A percentile compares a stretch with the other conserved stretches of the same genome.
Evolutionary conservation across 2,797 vertebrate species (phyloP).

Genomic region (Esox lucius): DNA sequence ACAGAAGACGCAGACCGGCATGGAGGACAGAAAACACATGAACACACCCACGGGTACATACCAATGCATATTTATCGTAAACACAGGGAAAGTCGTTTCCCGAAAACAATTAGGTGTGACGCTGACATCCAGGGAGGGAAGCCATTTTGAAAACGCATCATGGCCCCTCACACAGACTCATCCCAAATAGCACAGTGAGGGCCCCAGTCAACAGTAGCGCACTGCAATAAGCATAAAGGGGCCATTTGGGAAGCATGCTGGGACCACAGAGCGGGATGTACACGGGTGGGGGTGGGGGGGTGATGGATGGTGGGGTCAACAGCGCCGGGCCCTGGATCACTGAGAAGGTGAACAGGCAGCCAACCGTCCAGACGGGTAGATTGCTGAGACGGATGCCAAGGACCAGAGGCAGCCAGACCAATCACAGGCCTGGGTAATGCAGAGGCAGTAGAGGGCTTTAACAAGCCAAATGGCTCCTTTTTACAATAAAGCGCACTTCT

Average conservation of each 20-base stretch:
- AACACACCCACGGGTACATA: neutral
- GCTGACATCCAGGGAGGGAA: neutral
- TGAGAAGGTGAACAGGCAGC: neutral
- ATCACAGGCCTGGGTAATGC: slow-evolving; percentile 5
- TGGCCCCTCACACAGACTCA: neutral
- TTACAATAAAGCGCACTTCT: neutral
- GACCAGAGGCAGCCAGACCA: slow-evolving; percentile 1
- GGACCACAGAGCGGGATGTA: slow-evolving; percentile 15
- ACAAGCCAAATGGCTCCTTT: neutral
- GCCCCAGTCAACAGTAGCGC: neutral
- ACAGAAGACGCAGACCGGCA: neutral
- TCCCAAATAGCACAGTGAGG: neutral
- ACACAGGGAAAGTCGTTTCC: slow-evolving; percentile 9
- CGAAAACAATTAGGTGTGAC: neutral
- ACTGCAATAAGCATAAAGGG: neutral
- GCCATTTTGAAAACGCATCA: slow-evolving; percentile 11
- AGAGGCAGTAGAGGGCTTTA: slow-evolving; percentile 11
- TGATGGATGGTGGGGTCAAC: slow-evolving; percentile 9
- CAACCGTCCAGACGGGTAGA: neutral
- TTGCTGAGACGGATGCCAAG: slow-evolving; percentile 11
- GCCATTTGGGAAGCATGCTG: slow-evolving; percentile 2
- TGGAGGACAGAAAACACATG: neutral
- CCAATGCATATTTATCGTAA: slow-evolving; percentile 7
- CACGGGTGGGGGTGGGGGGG: slow-evolving; percentile 10
- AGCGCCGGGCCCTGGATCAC: slow-evolving; percentile 15